Evolutionary conservation across 2,888 invertebrate genomes (phyloP).

Genomic region (Orthosia gothica): DNA sequence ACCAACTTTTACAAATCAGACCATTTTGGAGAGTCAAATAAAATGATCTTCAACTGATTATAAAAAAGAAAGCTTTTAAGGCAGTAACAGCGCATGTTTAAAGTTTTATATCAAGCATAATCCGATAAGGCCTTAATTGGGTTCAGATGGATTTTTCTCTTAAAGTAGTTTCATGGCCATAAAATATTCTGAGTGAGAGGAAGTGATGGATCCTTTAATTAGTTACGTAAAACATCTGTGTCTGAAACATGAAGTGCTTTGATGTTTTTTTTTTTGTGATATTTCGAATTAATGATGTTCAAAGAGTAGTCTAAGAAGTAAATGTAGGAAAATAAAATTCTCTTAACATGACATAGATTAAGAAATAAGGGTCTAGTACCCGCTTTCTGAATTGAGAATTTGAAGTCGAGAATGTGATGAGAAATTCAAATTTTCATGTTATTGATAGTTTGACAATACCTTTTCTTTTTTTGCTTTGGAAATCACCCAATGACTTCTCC

Average conservation of each 20-base stretch:
- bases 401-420: too few relatives aligned
- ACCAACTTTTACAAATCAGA: not conserved
- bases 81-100: slow-evolving; percentile 1
- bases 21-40: not conserved
- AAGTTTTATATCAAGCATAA: slow-evolving; percentile 16
- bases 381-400: too few relatives aligned
- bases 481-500: too few relatives aligned
- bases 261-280: slow-evolving; percentile 20
- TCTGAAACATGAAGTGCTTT: slow-evolving; percentile 28
- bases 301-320: not conserved
- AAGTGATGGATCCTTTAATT: slow-evolving; percentile 36
- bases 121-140: slow-evolving; percentile 24
- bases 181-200: slow-evolving; percentile 40
- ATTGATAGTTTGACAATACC: too few relatives aligned
- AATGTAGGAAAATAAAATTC: not conserved
- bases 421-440: too few relatives aligned
- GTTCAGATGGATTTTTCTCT: slow-evolving; percentile 40
- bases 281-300: not conserved
- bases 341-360: too few relatives aligned
- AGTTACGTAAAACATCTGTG: slow-evolving; percentile 47
- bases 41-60: not conserved
- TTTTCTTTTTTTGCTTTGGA: too few relatives aligned
- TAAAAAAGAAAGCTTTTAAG: slow-evolving; percentile 31
- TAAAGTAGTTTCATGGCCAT: slow-evolving; percentile 41
- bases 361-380: too few relatives aligned